Base-by-base conservation (phyloP, 2,888 invertebrate genomes). In the Petrophora chlorosata region DNA sequence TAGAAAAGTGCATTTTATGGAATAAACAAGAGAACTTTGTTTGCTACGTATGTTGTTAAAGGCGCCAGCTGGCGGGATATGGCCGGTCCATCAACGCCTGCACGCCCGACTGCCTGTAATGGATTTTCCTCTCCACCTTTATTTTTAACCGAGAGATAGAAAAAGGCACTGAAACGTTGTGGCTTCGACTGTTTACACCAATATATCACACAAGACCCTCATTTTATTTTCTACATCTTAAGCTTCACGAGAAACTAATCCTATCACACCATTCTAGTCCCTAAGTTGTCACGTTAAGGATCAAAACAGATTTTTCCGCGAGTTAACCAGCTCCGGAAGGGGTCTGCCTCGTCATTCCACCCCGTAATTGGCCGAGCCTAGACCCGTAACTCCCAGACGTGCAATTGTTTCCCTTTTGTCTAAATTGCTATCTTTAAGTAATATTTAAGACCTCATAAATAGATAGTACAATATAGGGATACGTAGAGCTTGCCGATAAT, bases 331-430 rank as follows among this genome's bases (percentile, higher is more conserved):
- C 38, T 38, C 14, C 16, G 25, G 32, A 35, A 51, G 47, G 36
- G 40, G 35, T 51, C 48, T 35, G 23, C 45, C 32, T 28, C 51
- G 49, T 47, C 57, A 52, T 52, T 50, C 49, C 32, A 19, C 19
- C 29, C 26, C 29, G 42, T 59, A 51, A 55, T 60, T 55, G 47
- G 42, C 34, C 33, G 35, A 19, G 41, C 36, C 45, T 45, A 45
- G 45, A 28, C 22, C 28, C 35, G 16, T 33, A 41, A 46, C 34
- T 54, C 60, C 60, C 57, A 35, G 32, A 25, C 45, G 57, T 58
- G 51, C 57, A 51, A 61, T 61, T 58, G 57, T 49, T 47, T 56
- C 42, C 48, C 52, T 53, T 61, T 61, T 58, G 53, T 54, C 40
- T 52, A 56, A 58, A 61, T 61, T 56, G 57, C 56, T 28, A 46